Evolutionary conservation across 2,888 invertebrate species (phyloP), one percentile per base, ranked within the genome.

Genomic region (Thera britannica): DNA sequence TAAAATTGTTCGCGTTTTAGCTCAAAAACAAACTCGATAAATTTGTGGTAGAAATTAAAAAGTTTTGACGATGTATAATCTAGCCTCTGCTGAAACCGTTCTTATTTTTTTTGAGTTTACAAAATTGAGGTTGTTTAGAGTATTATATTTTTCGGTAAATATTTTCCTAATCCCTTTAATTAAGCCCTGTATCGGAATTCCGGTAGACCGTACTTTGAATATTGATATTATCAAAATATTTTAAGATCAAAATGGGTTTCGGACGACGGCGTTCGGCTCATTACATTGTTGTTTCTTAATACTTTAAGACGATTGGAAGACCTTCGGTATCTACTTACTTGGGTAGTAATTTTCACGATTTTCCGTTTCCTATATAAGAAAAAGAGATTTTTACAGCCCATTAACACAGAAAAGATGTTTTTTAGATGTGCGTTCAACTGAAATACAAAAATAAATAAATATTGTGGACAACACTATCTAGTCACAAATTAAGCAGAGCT

Each of bases 211-310:
- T 63, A 56, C 35, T 59, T 59, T 49, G 57, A 49, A 63, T 51
- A 49, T 57, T 56, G 55, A 55, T 62, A 62, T 62, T 62, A 36
- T 54, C 46, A 35, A 56, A 62, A 55, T 62, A 56, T 55, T 36
- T 62, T 62, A 48, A 55, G 62, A 55, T 62, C 12, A 62, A 62
- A 62, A 56, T 62, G 55, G 46, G 55, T 41, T 41, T 12, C 52
- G 23, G 62, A 46, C 7, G 36, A 12, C 9, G 46, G 48, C 36
- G 3, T 23, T 62, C 3, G 1, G 46, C 12, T 48, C 9, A 61
- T 51, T 51, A 48, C 35, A 36, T 56, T 55, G 35, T 35, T 55
- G 41, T 41, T 61, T 44, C 44, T 55, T 48, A 36, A 55, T 62
- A 48, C 44, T 61, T 23, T 8, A 46, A 44, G 3, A 58, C 8